phyloP scores from a whole-genome alignment of 2,113 vertebrate genomes.

The Phoenicopterus ruber region DNA sequence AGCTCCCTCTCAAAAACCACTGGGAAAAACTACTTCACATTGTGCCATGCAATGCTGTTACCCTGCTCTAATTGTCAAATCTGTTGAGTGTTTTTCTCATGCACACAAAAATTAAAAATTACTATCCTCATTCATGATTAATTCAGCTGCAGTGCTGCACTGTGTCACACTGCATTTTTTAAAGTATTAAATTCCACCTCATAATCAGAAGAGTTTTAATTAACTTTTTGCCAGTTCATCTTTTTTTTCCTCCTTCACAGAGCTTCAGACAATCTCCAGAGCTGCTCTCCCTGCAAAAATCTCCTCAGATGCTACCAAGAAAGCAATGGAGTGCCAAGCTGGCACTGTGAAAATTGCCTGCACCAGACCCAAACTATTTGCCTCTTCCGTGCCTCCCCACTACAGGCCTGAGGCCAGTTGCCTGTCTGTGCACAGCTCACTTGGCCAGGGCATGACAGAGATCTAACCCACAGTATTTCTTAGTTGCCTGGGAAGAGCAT shows the following conservation, averaged over 20 bases:
- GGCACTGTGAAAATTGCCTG: neutral
- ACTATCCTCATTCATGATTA: conserved; percentile 74
- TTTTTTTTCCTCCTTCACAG: neutral
- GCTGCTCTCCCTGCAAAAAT: neutral
- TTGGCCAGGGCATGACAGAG: neutral
- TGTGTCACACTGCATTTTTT: conserved; percentile 71
- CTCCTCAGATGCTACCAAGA: neutral
- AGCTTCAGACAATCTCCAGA: conserved; percentile 54
- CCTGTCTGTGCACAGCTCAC: neutral
- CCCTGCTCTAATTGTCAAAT: conserved; percentile 74
- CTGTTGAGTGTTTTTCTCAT: conserved; percentile 72
- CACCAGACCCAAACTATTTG: neutral
- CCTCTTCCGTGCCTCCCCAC: neutral
- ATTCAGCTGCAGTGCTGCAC: conserved; percentile 71
- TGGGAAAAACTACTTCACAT: conserved; percentile 68
- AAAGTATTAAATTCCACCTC: conserved; percentile 73
- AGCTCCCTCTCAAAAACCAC: conserved; percentile 64
- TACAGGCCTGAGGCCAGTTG: neutral
- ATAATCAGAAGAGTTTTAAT: conserved; percentile 74
- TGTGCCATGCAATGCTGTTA: conserved; percentile 64
- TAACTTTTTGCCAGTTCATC: conserved; percentile 74
- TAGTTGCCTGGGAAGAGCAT: neutral
- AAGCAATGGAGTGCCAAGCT: rapidly evolving
- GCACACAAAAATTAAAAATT: conserved; percentile 76
- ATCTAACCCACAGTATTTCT: neutral